Evolutionary conservation across 2,888 invertebrate genomes (phyloP).

Genomic region (Euplagia quadripunctaria): DNA sequence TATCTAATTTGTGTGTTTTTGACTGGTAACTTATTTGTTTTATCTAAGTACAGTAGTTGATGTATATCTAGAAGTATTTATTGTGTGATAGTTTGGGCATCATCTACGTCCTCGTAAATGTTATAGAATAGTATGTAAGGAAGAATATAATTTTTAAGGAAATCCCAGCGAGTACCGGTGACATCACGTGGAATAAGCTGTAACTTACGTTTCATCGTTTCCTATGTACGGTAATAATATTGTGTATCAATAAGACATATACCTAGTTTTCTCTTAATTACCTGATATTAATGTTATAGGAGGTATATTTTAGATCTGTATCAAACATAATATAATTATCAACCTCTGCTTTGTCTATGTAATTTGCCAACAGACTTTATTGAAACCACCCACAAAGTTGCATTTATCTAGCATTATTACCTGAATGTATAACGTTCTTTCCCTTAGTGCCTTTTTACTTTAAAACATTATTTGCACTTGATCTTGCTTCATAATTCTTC

Average conservation of each 20-base stretch:
- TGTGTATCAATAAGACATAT: neutral
- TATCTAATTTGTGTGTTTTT: neutral
- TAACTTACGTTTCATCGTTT: conserved; percentile 1
- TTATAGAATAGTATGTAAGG: neutral
- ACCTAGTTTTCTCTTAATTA: neutral
- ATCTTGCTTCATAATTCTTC: neutral
- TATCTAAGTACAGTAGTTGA: neutral
- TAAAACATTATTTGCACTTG: neutral
- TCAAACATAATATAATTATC: neutral
- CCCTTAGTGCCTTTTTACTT: neutral
- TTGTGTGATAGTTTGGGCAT: conserved; percentile 14
- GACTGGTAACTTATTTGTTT: conserved; percentile 3
- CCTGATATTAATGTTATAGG: neutral
- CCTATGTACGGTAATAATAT: neutral
- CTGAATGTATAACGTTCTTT: conserved; percentile 7
- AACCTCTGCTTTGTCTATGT: conserved; percentile 1
- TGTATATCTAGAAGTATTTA: neutral
- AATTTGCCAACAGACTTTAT: neutral
- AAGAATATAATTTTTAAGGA: neutral
- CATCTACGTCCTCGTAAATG: neutral
- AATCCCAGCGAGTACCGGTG: neutral
- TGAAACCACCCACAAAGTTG: conserved; percentile 4
- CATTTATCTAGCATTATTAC: conserved; percentile 13
- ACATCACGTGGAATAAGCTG: neutral
- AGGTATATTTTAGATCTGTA: too few species aligned